A percentile compares a stretch with the other conserved stretches of the same genome.
Evolutionary conservation across 1,140 invertebrate genomes (phyloP).

Genomic region (Amyelois transitella): DNA sequence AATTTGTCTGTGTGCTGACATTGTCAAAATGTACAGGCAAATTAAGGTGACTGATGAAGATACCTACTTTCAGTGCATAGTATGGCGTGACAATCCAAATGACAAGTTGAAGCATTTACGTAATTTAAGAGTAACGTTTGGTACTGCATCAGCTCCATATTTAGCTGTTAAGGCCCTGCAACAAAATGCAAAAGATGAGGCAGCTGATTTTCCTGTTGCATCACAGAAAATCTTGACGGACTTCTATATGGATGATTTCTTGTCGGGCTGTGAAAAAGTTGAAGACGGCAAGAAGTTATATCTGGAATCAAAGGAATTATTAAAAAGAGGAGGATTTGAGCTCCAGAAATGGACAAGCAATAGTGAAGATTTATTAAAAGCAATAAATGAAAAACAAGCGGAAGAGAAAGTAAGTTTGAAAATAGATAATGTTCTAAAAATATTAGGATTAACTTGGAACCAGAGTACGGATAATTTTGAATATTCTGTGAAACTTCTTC

Average conservation of each 20-base stretch:
- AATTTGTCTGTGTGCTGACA: constrained; percentile 46
- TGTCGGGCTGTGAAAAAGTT: constrained; percentile 32
- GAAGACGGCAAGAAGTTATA: constrained; percentile 2
- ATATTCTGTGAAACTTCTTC: constrained; percentile 10
- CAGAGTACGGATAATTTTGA: constrained; percentile 19
- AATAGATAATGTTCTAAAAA: constrained; percentile 13
- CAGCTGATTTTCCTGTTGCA: constrained; percentile 14
- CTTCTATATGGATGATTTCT: constrained; percentile 30
- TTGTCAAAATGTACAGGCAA: constrained; percentile 57
- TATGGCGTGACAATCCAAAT: constrained; percentile 29
- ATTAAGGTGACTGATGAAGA: constrained; percentile 29
- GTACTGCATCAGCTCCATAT: constrained; percentile 34
- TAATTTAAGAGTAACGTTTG: constrained; percentile 37
- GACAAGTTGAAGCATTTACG: constrained; percentile 8
- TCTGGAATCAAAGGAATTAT: constrained; percentile 2
- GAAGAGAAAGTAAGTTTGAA: constrained; percentile 4
- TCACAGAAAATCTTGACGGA: constrained; percentile 26
- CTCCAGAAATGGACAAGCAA: constrained; percentile 31
- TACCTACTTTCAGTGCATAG: constrained; percentile 35
- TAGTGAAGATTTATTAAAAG: constrained; percentile 3
- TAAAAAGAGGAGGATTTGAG: constrained; percentile 18
- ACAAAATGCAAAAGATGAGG: constrained; percentile 34
- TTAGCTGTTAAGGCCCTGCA: constrained; percentile 32
- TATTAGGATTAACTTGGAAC: constrained; percentile 27
- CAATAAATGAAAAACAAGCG: not conserved